Evolutionary conservation across 35 echinoderm and acorn worm genomes (phyloP).

Genomic region (Nesometra sesokonis): DNA sequence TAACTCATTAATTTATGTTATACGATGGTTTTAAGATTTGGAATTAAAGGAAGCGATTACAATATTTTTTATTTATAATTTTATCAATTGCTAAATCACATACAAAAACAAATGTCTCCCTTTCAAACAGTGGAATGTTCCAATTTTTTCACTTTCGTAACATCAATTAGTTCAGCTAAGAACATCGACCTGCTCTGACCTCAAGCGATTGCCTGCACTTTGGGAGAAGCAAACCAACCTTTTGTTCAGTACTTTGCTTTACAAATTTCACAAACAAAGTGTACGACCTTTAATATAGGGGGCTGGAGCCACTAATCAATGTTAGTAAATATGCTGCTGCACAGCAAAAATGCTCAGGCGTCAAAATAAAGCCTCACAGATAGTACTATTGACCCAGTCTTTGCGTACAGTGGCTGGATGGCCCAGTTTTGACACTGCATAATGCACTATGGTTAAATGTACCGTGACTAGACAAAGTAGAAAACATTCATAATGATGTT

Average conservation of each 20-base stretch:
- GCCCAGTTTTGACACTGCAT: background rate
- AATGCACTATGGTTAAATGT: background rate
- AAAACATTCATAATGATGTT: no score
- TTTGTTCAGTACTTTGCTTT: background rate
- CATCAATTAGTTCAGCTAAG: background rate
- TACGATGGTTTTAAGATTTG: no score
- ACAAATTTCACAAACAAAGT: constrained; percentile 1
- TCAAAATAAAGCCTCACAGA: background rate
- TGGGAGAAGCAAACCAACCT: background rate
- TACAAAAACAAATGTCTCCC: background rate
- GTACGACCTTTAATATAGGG: background rate
- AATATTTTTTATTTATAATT: no score
- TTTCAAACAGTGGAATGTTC: background rate
- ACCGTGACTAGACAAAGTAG: background rate
- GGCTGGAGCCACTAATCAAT: background rate
- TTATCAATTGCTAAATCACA: no score
- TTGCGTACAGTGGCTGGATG: background rate
- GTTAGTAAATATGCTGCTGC: background rate
- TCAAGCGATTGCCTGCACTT: background rate
- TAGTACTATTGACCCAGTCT: background rate
- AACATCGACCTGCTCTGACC: background rate
- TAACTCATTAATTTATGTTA: no score
- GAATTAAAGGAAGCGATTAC: no score
- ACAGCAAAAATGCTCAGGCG: background rate
- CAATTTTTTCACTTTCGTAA: background rate